These are phyloP conservation scores for Nomada ferruginata DNA, from an alignment of 2,888 invertebrate species.

Conservation along the genomic window DNA sequence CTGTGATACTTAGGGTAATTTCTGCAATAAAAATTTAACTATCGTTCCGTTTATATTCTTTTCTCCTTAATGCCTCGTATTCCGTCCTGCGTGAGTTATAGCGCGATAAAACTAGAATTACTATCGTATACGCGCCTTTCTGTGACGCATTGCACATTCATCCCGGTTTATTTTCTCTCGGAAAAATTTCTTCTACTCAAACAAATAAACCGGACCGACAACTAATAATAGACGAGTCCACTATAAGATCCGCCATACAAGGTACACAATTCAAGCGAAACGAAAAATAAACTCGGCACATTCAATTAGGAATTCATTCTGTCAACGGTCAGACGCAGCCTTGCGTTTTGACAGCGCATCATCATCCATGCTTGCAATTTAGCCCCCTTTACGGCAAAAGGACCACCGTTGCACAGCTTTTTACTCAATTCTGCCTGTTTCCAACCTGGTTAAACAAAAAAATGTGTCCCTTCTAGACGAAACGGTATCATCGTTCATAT, in stretches of 20 bases:
- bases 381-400: not conserved
- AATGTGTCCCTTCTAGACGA: not conserved
- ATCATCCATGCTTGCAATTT: slow-evolving; percentile 14
- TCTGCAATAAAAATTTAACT: not conserved
- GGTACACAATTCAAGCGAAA: not conserved
- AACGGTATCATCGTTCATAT: not conserved
- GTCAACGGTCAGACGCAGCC: not conserved
- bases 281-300: not conserved
- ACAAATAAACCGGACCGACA: not conserved
- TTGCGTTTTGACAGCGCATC: too few relatives aligned
- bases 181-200: not conserved
- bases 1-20: not conserved
- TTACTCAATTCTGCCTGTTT: not conserved
- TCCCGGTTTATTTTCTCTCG: not conserved
- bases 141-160: not conserved
- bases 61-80: not conserved
- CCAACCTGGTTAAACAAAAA: not conserved
- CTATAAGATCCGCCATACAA: not conserved
- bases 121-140: not conserved
- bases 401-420: not conserved
- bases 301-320: not conserved
- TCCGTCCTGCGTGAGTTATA: not conserved
- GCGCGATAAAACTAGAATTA: not conserved
- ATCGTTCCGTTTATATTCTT: not conserved
- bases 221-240: not conserved